Conservation (phyloP, 1,140 invertebrate genomes). For the Drosophila insularis region DNA sequence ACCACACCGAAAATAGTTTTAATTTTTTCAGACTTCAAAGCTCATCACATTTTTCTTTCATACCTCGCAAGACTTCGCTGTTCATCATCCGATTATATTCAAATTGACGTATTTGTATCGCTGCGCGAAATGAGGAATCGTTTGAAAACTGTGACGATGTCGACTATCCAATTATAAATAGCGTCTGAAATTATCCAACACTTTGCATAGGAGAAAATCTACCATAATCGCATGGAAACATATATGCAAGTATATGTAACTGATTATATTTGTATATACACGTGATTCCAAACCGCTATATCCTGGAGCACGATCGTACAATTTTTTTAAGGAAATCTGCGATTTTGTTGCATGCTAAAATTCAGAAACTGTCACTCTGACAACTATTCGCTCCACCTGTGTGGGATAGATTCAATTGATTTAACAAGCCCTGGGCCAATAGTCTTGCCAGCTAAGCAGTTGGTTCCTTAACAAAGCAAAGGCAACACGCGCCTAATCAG, state of each 20-base stretch:
- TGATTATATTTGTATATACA: background rate
- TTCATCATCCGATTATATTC: conserved; percentile 42
- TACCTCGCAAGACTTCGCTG: conserved; percentile 49
- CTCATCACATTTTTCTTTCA: conserved; percentile 15
- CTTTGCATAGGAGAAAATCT: background rate
- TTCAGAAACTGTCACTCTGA: background rate
- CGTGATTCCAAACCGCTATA: background rate
- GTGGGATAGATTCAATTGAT: conserved; percentile 8
- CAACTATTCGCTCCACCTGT: background rate
- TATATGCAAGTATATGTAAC: background rate
- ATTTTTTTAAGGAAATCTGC: background rate
- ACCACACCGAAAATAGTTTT: too few species aligned
- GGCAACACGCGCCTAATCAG: conserved; percentile 31
- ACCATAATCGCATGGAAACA: background rate
- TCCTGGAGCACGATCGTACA: background rate
- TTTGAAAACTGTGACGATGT: background rate
- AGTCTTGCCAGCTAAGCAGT: conserved; percentile 13
- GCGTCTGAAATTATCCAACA: conserved; percentile 36
- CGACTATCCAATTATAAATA: background rate
- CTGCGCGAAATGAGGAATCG: background rate
- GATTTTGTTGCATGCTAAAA: background rate
- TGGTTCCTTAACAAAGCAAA: background rate
- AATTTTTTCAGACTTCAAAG: background rate
- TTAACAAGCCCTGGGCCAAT: conserved; percentile 1
- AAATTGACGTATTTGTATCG: background rate